Evolutionary conservation across 2,113 vertebrate species (phyloP).

Genomic region (Acrocephalus kingi): DNA sequence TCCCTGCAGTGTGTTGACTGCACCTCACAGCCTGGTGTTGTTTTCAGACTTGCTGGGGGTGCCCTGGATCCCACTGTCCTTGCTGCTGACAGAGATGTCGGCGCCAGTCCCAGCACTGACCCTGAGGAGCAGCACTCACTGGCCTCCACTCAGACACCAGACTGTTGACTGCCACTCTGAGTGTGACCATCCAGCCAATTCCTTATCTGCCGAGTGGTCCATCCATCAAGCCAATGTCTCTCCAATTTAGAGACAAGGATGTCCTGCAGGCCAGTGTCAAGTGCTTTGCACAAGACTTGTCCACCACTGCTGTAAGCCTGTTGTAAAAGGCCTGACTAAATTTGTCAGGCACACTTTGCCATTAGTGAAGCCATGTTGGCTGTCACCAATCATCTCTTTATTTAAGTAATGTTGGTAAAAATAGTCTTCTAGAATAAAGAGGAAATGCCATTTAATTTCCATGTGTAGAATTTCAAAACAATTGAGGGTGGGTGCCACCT

Average conservation of each 20-base stretch:
- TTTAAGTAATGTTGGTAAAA: background rate
- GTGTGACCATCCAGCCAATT: background rate
- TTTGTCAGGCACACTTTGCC: background rate
- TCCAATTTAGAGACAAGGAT: background rate
- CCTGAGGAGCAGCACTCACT: background rate
- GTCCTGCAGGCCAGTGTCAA: background rate
- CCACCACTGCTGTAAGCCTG: background rate
- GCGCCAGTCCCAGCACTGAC: accelerated
- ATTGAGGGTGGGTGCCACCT: background rate
- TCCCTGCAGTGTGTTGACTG: background rate
- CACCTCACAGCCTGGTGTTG: background rate
- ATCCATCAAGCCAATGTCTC: background rate
- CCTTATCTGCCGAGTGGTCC: accelerated
- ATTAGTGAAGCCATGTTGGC: background rate
- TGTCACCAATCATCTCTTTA: background rate
- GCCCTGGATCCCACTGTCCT: background rate
- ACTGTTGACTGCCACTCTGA: background rate
- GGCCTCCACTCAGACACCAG: background rate
- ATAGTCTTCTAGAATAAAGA: background rate
- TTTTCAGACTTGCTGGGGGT: background rate
- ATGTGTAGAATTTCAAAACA: background rate
- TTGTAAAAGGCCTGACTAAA: background rate
- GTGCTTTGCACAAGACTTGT: background rate
- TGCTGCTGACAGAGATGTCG: background rate
- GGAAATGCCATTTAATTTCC: background rate